phyloP scores from a whole-genome alignment of 1,140 invertebrate species.

The Metopolophium dirhodum region DNA sequence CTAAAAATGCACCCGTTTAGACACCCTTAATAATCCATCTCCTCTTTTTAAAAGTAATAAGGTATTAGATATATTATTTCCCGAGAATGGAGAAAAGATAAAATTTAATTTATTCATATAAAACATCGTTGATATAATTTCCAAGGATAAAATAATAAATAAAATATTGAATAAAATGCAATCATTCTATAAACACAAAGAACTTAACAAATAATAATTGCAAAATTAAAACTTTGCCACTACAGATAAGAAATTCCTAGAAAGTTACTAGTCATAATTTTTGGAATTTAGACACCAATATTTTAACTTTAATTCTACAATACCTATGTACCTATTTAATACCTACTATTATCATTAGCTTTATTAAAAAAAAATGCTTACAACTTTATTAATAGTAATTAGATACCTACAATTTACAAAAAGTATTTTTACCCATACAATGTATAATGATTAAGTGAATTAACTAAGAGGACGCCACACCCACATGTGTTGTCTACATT shows the following conservation, averaged over 20 bases:
- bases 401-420: not conserved
- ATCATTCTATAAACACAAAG: not conserved
- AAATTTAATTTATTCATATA: not conserved
- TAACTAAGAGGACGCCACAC: no score
- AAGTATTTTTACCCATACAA: not conserved
- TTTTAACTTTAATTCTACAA: not conserved
- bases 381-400: not conserved
- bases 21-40: not conserved
- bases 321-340: not conserved
- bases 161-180: not conserved
- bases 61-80: not conserved
- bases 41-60: not conserved
- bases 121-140: not conserved
- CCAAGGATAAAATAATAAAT: conserved; percentile 16
- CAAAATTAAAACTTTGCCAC: not conserved
- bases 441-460: not conserved
- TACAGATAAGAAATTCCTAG: not conserved
- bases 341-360: not conserved
- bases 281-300: not conserved
- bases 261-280: not conserved
- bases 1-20: no score
- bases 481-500: no score
- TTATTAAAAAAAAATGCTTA: not conserved
- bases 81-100: not conserved
- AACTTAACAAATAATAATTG: not conserved